Conservation (phyloP, 35 echinoderm and acorn worm genomes). For the Anneissia japonica region DNA sequence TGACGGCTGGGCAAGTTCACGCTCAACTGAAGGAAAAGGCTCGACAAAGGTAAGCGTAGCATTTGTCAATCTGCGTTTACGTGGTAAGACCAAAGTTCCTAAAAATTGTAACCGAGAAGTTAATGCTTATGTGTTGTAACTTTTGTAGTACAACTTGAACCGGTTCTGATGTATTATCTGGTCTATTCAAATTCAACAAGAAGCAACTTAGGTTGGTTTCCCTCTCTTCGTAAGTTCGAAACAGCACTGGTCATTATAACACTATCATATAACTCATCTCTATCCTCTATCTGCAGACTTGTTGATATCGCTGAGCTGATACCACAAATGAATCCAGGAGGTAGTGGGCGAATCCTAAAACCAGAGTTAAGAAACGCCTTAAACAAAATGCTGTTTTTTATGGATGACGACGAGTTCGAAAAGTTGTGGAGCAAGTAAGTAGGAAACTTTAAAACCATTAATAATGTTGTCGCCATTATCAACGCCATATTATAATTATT, state of each 20-base stretch:
- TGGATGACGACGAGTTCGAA: conserved; percentile 99
- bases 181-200: too few relatives aligned
- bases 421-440: conserved; percentile 90
- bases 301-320: conserved; percentile 91
- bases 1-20: conserved; percentile 85
- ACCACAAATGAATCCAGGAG: conserved; percentile 93
- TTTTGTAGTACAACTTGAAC: too few relatives aligned
- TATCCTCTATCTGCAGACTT: conserved; percentile 38
- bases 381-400: conserved; percentile 86
- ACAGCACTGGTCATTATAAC: too few relatives aligned
- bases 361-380: conserved; percentile 94
- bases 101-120: too few relatives aligned
- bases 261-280: background rate
- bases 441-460: too few relatives aligned
- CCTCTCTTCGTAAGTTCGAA: too few relatives aligned
- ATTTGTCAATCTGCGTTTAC: background rate
- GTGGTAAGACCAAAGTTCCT: too few relatives aligned
- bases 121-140: too few relatives aligned
- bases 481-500: too few relatives aligned
- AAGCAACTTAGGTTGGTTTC: too few relatives aligned
- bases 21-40: conserved; percentile 84
- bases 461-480: too few relatives aligned
- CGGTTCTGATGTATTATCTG: too few relatives aligned
- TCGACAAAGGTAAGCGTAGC: conserved; percentile 64
- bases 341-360: conserved; percentile 83